phyloP scores from a whole-genome alignment of 2,888 invertebrate species.

The Nomada flava region DNA sequence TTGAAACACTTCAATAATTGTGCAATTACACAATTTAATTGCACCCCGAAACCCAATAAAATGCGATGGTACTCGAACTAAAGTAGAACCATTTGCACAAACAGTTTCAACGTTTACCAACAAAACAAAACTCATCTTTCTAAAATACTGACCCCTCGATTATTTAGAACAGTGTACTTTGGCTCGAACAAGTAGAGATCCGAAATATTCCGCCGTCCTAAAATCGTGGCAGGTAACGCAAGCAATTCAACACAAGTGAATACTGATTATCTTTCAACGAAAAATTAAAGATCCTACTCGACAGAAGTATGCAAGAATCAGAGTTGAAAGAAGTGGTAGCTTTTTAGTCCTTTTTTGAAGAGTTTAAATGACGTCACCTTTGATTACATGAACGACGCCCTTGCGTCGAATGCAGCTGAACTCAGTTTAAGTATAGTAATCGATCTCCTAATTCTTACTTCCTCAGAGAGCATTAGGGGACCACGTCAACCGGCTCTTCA shows the following conservation, averaged over 20 bases:
- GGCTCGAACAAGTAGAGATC: background rate
- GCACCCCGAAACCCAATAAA: no score
- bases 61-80: no score
- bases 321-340: background rate
- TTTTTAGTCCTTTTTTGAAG: background rate
- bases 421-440: slow-evolving; percentile 66
- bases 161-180: slow-evolving; percentile 14
- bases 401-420: slow-evolving; percentile 5
- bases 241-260: no score
- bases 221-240: background rate
- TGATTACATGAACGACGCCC: background rate
- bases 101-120: no score
- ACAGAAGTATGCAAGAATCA: background rate
- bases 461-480: slow-evolving; percentile 61
- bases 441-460: slow-evolving; percentile 72
- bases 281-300: no score
- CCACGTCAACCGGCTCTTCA: slow-evolving; percentile 30
- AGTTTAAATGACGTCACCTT: slow-evolving; percentile 11
- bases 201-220: background rate
- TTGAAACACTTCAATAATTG: background rate
- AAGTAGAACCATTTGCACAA: no score
- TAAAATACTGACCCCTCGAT: background rate
- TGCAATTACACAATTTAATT: no score
- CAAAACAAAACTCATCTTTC: background rate
- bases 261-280: no score